Base-by-base conservation (phyloP, 1,140 invertebrate species). In the Eurytemora carolleeae region DNA sequence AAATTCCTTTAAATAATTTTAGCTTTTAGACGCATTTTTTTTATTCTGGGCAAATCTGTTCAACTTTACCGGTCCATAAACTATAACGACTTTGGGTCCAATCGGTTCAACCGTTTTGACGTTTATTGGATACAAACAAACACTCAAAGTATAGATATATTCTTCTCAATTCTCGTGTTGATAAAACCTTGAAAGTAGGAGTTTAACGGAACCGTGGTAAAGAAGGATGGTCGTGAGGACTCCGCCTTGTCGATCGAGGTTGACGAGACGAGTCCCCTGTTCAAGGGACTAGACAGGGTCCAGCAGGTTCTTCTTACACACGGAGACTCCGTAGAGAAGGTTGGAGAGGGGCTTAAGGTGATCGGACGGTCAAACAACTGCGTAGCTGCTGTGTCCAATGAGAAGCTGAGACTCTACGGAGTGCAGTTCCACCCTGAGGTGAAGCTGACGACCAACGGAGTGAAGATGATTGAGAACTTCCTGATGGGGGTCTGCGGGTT, bases 371-470 rank as follows among this genome's bases (percentile, higher is more conserved):
- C 88, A 55, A 80, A 83, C 17, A 83, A 83, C 69, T 80, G 89
- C 66, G 79, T 93, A 67, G 85, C 88, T 21, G 92, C 84, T 44
- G 91, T 99, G 69, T 84, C 85, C 58, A 92, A 90, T 75, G 90
- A 96, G 67, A 85, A 88, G 69, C 75, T 84, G 69, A 81, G 85
- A 57, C 79, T 98, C 24, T 99, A 95, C 71, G 95, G 95, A 21
- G 84, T 98, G 55, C 95, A 99, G 75, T 99, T 98, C 75, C 95
- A 98, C 74, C 91, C 91, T 1, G 89, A 89, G 76, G 91, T 96
- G 53, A 93, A 98, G 75, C 78, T 98, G 61, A 96, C 94, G 3
- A 77, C 80, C 3, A 85, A 95, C 70, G 95, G 96, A 24, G 83
- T 83, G 73, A 76, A 79, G 63, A 97, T 98, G 80, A 74, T 98